Conservation (phyloP, 2,113 vertebrate genomes). For the Caranx melampygus region DNA sequence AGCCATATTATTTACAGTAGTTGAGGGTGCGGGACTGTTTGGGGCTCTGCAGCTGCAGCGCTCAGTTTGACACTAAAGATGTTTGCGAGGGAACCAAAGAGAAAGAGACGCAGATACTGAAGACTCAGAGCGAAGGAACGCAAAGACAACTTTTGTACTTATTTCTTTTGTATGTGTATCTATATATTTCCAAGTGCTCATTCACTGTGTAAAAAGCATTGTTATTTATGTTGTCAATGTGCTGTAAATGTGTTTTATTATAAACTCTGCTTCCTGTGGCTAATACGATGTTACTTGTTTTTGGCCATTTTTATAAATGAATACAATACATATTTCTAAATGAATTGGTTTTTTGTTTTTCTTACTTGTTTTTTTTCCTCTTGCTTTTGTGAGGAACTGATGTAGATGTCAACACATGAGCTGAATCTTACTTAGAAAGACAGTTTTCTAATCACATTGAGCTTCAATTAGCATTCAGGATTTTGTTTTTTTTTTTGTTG, state of each 20-base stretch:
- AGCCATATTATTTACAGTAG: conserved; percentile 66
- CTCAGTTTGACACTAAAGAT: conserved; percentile 25
- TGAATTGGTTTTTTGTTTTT: conserved; percentile 7
- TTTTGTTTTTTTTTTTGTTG: neutral
- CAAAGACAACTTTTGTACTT: conserved; percentile 29
- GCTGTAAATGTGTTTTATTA: conserved; percentile 69
- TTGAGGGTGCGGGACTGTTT: conserved; percentile 32
- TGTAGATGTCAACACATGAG: neutral
- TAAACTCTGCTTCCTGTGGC: conserved; percentile 25
- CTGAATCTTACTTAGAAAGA: neutral
- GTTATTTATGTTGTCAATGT: conserved; percentile 67
- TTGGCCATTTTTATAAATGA: conserved; percentile 54
- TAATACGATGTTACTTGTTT: conserved; percentile 46
- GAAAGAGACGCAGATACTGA: conserved; percentile 34
- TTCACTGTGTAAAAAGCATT: conserved; percentile 33
- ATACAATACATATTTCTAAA: conserved; percentile 63
- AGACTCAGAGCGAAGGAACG: conserved; percentile 43
- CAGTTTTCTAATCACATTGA: neutral
- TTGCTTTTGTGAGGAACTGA: neutral
- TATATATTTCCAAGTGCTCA: conserved; percentile 31
- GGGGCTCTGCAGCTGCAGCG: conserved; percentile 26
- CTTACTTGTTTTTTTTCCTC: neutral
- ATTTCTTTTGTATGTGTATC: conserved; percentile 17
- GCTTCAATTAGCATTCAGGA: neutral
- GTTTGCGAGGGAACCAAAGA: conserved; percentile 55